A percentile compares a stretch with the other conserved stretches of the same genome.
Evolutionary conservation across 2,797 vertebrate species (phyloP).

Genomic region (Phalloptychus januarius): DNA sequence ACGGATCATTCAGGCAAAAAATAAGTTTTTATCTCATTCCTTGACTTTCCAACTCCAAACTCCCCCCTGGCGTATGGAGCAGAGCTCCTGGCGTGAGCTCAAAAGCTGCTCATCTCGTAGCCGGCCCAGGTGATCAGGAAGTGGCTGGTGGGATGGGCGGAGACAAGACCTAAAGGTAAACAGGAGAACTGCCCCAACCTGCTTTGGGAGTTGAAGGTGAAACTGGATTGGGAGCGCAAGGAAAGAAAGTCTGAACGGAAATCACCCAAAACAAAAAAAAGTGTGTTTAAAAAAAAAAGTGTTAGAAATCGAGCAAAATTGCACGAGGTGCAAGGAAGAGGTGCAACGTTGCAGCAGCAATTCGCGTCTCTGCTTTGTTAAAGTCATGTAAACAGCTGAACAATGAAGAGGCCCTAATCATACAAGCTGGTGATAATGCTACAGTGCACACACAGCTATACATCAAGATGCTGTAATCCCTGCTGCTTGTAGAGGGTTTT

Average conservation of each 20-base stretch:
- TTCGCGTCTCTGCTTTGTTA: conserved; percentile 18
- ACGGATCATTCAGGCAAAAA: conserved; percentile 17
- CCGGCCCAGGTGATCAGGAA: conserved; percentile 78
- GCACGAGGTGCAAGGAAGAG: neutral
- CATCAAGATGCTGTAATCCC: conserved; percentile 30
- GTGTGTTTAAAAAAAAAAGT: neutral
- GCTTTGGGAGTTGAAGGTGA: conserved; percentile 53
- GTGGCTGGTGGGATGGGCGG: conserved; percentile 63
- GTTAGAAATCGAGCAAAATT: conserved; percentile 32
- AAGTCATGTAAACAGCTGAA: conserved; percentile 20
- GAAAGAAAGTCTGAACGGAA: neutral
- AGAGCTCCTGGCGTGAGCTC: conserved; percentile 34
- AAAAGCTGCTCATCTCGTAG: conserved; percentile 57
- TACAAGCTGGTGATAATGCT: conserved; percentile 13
- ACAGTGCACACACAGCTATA: conserved; percentile 25
- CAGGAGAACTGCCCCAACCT: conserved; percentile 76
- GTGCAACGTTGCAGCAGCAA: conserved; percentile 8
- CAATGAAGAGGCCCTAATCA: conserved; percentile 50
- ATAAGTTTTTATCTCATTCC: conserved; percentile 51
- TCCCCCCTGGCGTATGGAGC: conserved; percentile 13
- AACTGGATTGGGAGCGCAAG: conserved; percentile 18
- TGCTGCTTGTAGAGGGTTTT: conserved; percentile 20
- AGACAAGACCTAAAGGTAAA: conserved; percentile 69
- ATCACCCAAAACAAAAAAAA: conserved; percentile 7
- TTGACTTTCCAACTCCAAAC: conserved; percentile 5